Evolutionary conservation across 2,113 vertebrate genomes (phyloP).

Genomic region (Hirundichthys speculiger): DNA sequence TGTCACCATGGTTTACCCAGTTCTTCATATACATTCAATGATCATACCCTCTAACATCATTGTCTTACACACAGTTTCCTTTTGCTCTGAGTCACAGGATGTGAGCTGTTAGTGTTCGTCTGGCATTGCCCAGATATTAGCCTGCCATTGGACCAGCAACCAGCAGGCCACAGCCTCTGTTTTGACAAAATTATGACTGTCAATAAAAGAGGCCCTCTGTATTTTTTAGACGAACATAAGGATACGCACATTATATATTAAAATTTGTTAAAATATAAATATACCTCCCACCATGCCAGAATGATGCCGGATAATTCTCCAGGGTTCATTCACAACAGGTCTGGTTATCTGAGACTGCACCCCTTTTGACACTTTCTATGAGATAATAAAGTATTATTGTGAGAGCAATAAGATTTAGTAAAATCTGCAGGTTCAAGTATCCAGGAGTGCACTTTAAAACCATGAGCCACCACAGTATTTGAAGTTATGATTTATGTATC

Average conservation of each 20-base stretch:
- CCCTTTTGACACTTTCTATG: constrained; percentile 4
- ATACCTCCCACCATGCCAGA: not conserved
- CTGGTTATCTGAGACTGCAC: not conserved
- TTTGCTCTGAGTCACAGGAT: too few species aligned
- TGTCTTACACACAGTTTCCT: too few species aligned
- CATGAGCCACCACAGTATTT: constrained; percentile 65
- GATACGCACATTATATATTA: too few species aligned
- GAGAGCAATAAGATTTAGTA: not conserved
- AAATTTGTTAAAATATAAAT: not conserved
- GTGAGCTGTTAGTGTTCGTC: too few species aligned
- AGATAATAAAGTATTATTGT: constrained; percentile 7
- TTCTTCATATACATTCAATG: too few species aligned
- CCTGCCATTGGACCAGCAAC: too few species aligned
- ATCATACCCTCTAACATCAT: too few species aligned
- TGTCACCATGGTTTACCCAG: too few species aligned
- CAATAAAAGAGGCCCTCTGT: not conserved
- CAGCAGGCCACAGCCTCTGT: too few species aligned
- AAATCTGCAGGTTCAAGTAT: constrained; percentile 39
- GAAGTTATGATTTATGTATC: constrained; percentile 82
- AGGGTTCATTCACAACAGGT: not conserved
- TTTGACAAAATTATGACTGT: too few species aligned
- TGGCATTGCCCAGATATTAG: too few species aligned
- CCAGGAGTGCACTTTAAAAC: constrained; percentile 47
- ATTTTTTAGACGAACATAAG: not conserved
- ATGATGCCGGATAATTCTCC: not conserved